Evolutionary conservation across 2,888 invertebrate genomes (phyloP), one percentile per base, ranked within the genome.

Genomic region (Rhagophthalmus giganteus): DNA sequence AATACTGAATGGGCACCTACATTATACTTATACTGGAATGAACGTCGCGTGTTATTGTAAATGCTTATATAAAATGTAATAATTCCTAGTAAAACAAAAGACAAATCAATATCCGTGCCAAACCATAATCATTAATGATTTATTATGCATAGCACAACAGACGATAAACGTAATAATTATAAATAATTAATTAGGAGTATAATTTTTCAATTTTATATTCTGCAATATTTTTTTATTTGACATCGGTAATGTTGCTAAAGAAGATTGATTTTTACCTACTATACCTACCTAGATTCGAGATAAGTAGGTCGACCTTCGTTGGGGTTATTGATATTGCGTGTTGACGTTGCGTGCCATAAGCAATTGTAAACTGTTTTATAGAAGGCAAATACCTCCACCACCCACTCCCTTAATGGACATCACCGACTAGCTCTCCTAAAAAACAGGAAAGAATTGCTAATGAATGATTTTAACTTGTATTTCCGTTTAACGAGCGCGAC

Each of bases 381-480:
- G 60, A 54, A 53, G 60, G 60, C 55, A 54, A 57, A 51, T 53
- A 54, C 46, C 47, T 35, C 53, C 47, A 39, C 53, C 42, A 53
- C 53, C 47, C 48, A 25, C 52, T 47, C 55, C 51, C 61, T 58
- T 65, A 64, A 65, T 64, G 61, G 61, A 62, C 62, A 61, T 54
- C 45, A 46, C 45, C 45, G 35, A 56, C 57, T 25, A 50, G 49
- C 47, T 47, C 35, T 49, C 50, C 42, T 46, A 41, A 34, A 50
- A 42, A 51, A 59, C 63, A 62, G 65, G 65, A 64, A 59, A 64
- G 35, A 51, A 45, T 33, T 51, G 35, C 60, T 67, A 68, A 69
- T 67, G 68, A 69, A 69, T 67, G 66, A 59, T 63, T 64, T 66
- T 64, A 62, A 57, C 59, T 64, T 51, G 58, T 60, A 58, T 65